These are phyloP conservation scores for Nyctereutes procyonoides DNA, from an alignment of 2,113 vertebrate species.

Conservation along the genomic window DNA sequence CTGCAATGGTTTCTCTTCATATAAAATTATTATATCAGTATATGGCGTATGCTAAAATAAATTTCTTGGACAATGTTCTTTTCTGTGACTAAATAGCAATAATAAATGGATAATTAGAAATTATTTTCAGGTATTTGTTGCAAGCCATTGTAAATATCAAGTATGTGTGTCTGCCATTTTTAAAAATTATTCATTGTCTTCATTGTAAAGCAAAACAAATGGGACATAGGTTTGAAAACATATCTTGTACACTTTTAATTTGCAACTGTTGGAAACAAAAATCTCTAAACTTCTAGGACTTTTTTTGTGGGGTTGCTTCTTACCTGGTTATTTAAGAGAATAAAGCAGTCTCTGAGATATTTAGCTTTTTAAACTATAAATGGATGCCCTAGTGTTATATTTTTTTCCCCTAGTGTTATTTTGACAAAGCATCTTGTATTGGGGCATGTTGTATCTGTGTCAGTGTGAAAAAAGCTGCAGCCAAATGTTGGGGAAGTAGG, in stretches of 20 bases:
- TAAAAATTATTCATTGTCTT: constrained; percentile 59
- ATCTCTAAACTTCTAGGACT: constrained; percentile 50
- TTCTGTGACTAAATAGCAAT: constrained; percentile 82
- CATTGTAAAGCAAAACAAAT: constrained; percentile 48
- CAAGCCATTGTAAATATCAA: constrained; percentile 72
- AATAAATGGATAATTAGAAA: constrained; percentile 78
- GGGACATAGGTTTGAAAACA: constrained; percentile 53
- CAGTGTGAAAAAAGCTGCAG: constrained; percentile 28
- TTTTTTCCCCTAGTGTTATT: neutral
- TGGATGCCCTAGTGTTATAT: neutral
- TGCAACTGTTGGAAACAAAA: constrained; percentile 63
- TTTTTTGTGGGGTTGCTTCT: neutral
- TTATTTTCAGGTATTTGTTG: constrained; percentile 75
- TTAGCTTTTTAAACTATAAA: constrained; percentile 62
- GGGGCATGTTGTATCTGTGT: neutral
- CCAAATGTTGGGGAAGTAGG: neutral
- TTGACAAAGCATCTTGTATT: constrained; percentile 37
- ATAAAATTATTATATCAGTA: constrained; percentile 71
- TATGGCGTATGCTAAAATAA: constrained; percentile 75
- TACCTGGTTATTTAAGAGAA: constrained; percentile 52
- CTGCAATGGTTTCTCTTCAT: constrained; percentile 58
- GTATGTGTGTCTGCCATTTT: constrained; percentile 55
- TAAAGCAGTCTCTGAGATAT: constrained; percentile 46
- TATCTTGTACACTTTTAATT: constrained; percentile 56
- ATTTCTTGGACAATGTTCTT: constrained; percentile 77